Evolutionary conservation across 2,797 vertebrate species (phyloP).

Genomic region (Euphonia xanthogaster): DNA sequence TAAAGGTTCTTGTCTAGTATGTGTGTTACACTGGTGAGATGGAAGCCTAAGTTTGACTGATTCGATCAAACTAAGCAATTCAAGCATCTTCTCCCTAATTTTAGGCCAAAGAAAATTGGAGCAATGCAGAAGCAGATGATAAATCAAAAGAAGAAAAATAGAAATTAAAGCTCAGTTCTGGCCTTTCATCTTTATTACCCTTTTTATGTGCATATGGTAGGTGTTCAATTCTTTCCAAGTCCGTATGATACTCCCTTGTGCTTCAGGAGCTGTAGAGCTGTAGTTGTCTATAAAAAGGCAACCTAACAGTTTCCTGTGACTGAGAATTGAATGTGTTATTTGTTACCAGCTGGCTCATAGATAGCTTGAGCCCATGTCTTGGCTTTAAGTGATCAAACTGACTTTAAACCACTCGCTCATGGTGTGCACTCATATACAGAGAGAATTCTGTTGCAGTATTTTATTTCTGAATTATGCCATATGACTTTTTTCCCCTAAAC

Average conservation of each 20-base stretch:
- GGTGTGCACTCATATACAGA: slow-evolving; percentile 26
- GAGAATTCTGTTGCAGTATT: slow-evolving; percentile 40
- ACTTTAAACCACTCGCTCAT: slow-evolving; percentile 27
- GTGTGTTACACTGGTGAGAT: not conserved
- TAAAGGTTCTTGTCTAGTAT: not conserved
- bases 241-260: not conserved
- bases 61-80: not conserved
- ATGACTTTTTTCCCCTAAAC: slow-evolving; percentile 3
- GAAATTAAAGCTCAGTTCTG: slow-evolving; percentile 44
- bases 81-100: not conserved
- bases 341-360: slow-evolving; percentile 61
- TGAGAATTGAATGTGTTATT: slow-evolving; percentile 62
- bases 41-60: not conserved
- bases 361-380: slow-evolving; percentile 22
- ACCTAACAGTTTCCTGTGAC: slow-evolving; percentile 53
- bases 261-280: slow-evolving; percentile 20
- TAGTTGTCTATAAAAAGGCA: slow-evolving; percentile 59
- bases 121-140: slow-evolving; percentile 28
- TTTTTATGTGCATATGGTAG: slow-evolving; percentile 56
- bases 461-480: slow-evolving; percentile 55
- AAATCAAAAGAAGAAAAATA: slow-evolving; percentile 55
- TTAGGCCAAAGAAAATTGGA: slow-evolving; percentile 16
- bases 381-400: slow-evolving; percentile 45
- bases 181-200: slow-evolving; percentile 52
- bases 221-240: slow-evolving; percentile 34